A percentile compares a stretch with the other conserved stretches of the same genome.
Conservation (phyloP, 1,140 invertebrate species). For the Wasmannia auropunctata region DNA sequence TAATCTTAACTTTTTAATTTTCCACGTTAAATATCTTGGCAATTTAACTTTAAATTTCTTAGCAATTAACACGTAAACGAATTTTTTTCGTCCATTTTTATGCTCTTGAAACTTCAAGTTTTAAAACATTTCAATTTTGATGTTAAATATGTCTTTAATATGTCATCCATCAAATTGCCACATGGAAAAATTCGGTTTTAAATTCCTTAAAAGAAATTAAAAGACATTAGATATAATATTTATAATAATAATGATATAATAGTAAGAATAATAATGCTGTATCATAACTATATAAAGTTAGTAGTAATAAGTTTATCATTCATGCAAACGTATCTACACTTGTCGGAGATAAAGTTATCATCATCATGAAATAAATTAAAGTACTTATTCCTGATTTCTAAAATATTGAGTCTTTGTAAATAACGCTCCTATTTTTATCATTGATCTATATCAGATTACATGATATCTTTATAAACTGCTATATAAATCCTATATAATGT, state of each 20-base stretch:
- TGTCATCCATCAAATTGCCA: neutral
- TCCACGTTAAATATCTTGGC: conserved; percentile 34
- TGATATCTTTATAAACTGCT: neutral
- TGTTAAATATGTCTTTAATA: neutral
- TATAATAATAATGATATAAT: neutral
- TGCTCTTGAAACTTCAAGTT: neutral
- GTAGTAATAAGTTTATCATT: neutral
- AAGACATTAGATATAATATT: neutral
- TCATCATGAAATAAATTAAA: too few species aligned
- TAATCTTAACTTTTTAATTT: conserved; percentile 48
- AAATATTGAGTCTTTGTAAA: neutral
- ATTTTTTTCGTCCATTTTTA: neutral
- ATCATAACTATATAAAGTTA: neutral
- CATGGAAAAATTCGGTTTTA: neutral
- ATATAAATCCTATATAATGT: neutral
- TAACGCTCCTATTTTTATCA: neutral
- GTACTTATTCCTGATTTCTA: neutral
- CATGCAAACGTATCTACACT: neutral
- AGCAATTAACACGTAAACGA: conserved; percentile 47
- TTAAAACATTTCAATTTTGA: neutral
- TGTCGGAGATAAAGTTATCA: neutral
- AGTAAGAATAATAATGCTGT: neutral
- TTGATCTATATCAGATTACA: neutral
- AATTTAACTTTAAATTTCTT: conserved; percentile 39
- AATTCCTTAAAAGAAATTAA: neutral